Percentiles rank a stretch among this genome's conserved stretches.
phyloP scores from a whole-genome alignment of 2,888 invertebrate species.

The Oscheius onirici region DNA sequence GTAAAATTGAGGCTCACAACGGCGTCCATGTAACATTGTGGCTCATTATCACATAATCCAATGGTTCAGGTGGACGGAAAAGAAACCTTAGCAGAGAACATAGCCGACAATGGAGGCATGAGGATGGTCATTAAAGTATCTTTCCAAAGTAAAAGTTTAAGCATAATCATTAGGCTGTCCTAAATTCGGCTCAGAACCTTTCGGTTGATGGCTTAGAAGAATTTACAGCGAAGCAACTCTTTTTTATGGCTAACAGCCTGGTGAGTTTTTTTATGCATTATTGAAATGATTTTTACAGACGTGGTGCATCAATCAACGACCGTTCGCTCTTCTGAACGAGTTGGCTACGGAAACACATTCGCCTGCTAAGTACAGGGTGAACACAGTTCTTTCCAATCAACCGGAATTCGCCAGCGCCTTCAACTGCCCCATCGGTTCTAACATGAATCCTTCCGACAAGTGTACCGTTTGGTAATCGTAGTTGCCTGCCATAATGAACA shows the following conservation, averaged over 20 bases:
- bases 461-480: slow-evolving; percentile 34
- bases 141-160: not conserved
- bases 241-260: slow-evolving; percentile 32
- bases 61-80: slow-evolving; percentile 29
- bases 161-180: too few relatives aligned
- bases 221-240: slow-evolving; percentile 27
- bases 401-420: slow-evolving; percentile 32
- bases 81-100: slow-evolving; percentile 32
- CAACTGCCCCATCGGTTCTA: slow-evolving; percentile 20
- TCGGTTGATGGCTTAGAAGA: slow-evolving; percentile 21
- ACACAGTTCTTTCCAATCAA: slow-evolving; percentile 32
- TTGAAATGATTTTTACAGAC: slow-evolving; percentile 19
- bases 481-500: slow-evolving; percentile 8
- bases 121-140: slow-evolving; percentile 19
- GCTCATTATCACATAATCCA: not conserved
- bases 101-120: slow-evolving; percentile 38
- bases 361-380: slow-evolving; percentile 30
- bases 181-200: not conserved
- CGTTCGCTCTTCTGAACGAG: slow-evolving; percentile 4
- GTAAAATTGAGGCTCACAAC: not conserved
- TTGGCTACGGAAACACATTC: slow-evolving; percentile 25
- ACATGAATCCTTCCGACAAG: slow-evolving; percentile 29
- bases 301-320: slow-evolving; percentile 31
- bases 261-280: too few relatives aligned
- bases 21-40: slow-evolving; percentile 8